Percentiles rank a stretch among this genome's conserved stretches.
These are phyloP conservation scores for Channallabes apus DNA, from an alignment of 2,797 vertebrate species.

Conservation along the genomic window DNA sequence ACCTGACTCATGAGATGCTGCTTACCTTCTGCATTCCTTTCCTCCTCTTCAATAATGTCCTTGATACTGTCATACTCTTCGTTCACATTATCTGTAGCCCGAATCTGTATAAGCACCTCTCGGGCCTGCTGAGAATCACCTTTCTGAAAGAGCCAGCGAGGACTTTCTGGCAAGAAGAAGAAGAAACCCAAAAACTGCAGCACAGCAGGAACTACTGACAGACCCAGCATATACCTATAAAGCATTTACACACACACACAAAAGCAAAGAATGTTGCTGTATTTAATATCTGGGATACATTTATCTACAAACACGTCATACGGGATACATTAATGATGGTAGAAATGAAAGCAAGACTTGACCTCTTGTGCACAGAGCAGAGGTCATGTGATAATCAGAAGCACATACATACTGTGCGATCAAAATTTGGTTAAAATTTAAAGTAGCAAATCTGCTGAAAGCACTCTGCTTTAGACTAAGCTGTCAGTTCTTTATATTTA, in stretches of 20 bases:
- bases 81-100: slow-evolving; percentile 80
- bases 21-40: slow-evolving; percentile 71
- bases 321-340: not conserved
- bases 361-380: not conserved
- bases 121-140: slow-evolving; percentile 84
- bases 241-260: not conserved
- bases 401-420: not conserved
- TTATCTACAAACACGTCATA: not conserved
- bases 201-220: slow-evolving; percentile 84
- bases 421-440: not conserved
- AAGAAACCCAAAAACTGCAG: slow-evolving; percentile 90
- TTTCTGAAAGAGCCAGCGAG: slow-evolving; percentile 95
- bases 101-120: slow-evolving; percentile 81
- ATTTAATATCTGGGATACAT: not conserved
- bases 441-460: not conserved
- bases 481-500: not conserved
- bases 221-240: slow-evolving; percentile 91
- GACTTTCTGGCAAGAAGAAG: slow-evolving; percentile 93
- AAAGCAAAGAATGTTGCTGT: not conserved
- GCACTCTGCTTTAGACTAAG: not conserved
- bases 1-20: not conserved
- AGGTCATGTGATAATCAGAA: not conserved
- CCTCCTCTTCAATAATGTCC: slow-evolving; percentile 87
- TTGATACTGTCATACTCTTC: slow-evolving; percentile 88
- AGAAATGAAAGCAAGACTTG: not conserved